A percentile compares a stretch with the other conserved stretches of the same genome.
Conservation (phyloP, 37 sponge, comb jelly and placozoan genomes). For the Diacarnus erythraeanus region DNA sequence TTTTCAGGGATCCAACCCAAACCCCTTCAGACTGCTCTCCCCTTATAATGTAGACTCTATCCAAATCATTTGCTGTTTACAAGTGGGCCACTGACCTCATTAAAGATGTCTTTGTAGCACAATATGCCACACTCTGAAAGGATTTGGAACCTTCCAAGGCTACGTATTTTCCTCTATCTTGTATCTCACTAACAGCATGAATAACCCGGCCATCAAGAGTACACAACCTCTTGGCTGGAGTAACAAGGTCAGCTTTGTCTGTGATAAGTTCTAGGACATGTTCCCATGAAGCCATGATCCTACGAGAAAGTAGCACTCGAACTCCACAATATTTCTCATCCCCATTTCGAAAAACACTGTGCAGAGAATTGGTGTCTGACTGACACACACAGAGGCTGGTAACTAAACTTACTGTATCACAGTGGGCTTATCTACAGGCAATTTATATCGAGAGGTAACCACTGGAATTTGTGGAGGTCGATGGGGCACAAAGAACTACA, state of each 20-base stretch:
- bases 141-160: constrained; percentile 63
- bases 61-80: no score
- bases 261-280: constrained; percentile 68
- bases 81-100: not conserved
- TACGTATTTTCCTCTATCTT: constrained; percentile 73
- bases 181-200: constrained; percentile 40
- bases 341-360: constrained; percentile 83
- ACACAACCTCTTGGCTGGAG: constrained; percentile 68
- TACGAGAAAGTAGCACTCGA: constrained; percentile 47
- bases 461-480: constrained; percentile 20
- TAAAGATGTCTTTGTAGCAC: constrained; percentile 8
- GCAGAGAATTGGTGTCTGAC: not conserved
- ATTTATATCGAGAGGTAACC: constrained; percentile 54
- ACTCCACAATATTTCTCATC: constrained; percentile 72
- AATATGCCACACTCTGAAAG: constrained; percentile 62
- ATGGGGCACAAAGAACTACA: constrained; percentile 2
- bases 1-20: no score
- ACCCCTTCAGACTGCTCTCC: no score
- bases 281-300: constrained; percentile 52
- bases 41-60: no score
- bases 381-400: not conserved
- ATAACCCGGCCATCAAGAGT: constrained; percentile 63
- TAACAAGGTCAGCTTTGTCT: constrained; percentile 58
- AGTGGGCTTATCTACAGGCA: constrained; percentile 64
- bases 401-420: constrained; percentile 66